Evolutionary conservation across 2,888 invertebrate genomes (phyloP).

Genomic region (Aleiodes leptofemur): DNA sequence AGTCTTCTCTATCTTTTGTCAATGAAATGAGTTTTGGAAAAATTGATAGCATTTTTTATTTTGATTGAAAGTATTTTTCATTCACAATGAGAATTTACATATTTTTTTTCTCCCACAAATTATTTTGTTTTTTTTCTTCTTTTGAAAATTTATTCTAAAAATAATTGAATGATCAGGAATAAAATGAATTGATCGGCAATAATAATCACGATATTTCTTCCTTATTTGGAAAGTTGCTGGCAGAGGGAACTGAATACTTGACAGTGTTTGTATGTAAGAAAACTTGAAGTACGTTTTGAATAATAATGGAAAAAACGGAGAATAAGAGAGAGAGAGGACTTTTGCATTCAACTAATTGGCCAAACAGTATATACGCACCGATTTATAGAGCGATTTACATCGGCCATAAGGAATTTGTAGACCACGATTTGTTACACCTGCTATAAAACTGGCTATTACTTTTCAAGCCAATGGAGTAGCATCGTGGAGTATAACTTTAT

Average conservation of each 20-base stretch:
- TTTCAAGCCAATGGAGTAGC: conserved; percentile 20
- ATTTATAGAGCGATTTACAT: conserved; percentile 67
- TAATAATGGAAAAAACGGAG: conserved; percentile 28
- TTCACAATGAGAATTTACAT: no score
- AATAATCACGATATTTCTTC: no score
- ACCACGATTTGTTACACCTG: conserved; percentile 56
- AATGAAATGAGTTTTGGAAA: not conserved
- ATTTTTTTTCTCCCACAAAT: no score
- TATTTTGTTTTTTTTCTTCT: no score
- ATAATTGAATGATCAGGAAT: no score
- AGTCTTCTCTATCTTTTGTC: not conserved
- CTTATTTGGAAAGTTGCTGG: conserved; percentile 8
- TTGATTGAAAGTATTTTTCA: no score
- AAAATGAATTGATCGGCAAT: no score
- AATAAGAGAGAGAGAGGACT: conserved; percentile 46
- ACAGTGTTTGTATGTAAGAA: conserved; percentile 22
- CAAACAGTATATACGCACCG: conserved; percentile 64
- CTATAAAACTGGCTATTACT: conserved; percentile 50
- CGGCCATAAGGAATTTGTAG: conserved; percentile 63
- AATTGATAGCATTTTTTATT: no score
- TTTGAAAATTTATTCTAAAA: no score
- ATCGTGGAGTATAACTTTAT: conserved; percentile 40
- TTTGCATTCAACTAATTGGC: conserved; percentile 65
- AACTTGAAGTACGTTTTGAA: conserved; percentile 26
- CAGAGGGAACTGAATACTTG: conserved; percentile 15